phyloP scores from a whole-genome alignment of 2,888 invertebrate genomes.

The Molanna angustata region DNA sequence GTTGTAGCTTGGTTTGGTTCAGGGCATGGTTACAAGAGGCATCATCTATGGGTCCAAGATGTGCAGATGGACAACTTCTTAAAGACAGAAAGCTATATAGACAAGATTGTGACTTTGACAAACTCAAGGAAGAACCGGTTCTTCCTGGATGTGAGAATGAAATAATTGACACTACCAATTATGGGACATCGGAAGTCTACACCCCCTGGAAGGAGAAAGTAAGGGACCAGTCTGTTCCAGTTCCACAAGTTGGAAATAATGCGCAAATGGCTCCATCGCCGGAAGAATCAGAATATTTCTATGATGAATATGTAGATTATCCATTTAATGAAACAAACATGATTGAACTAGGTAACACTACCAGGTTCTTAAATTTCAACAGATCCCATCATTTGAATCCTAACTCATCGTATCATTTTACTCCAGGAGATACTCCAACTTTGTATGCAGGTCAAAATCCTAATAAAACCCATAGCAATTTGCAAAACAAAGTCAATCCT shows the following conservation, averaged over 20 bases:
- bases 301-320: slow-evolving; percentile 80
- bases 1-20: slow-evolving; percentile 80
- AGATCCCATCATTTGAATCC: slow-evolving; percentile 34
- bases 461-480: slow-evolving; percentile 35
- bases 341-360: slow-evolving; percentile 35
- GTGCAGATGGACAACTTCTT: slow-evolving; percentile 74
- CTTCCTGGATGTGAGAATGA: slow-evolving; percentile 71
- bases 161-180: slow-evolving; percentile 52
- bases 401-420: slow-evolving; percentile 47
- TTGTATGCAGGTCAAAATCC: slow-evolving; percentile 50
- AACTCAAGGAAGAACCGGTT: slow-evolving; percentile 53
- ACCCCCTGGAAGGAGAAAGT: slow-evolving; percentile 58
- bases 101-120: slow-evolving; percentile 59
- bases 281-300: slow-evolving; percentile 78
- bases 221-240: slow-evolving; percentile 48
- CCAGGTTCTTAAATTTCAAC: slow-evolving; percentile 32
- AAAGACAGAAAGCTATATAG: slow-evolving; percentile 69
- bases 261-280: slow-evolving; percentile 60
- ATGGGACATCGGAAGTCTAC: slow-evolving; percentile 58
- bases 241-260: slow-evolving; percentile 46
- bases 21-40: slow-evolving; percentile 79
- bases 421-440: slow-evolving; percentile 59
- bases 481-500: slow-evolving; percentile 35
- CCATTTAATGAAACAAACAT: slow-evolving; percentile 62
- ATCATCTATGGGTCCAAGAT: slow-evolving; percentile 71